Evolutionary conservation across 1,140 invertebrate species (phyloP), one percentile per base, ranked within the genome.

Genomic region (Polyergus mexicanus): DNA sequence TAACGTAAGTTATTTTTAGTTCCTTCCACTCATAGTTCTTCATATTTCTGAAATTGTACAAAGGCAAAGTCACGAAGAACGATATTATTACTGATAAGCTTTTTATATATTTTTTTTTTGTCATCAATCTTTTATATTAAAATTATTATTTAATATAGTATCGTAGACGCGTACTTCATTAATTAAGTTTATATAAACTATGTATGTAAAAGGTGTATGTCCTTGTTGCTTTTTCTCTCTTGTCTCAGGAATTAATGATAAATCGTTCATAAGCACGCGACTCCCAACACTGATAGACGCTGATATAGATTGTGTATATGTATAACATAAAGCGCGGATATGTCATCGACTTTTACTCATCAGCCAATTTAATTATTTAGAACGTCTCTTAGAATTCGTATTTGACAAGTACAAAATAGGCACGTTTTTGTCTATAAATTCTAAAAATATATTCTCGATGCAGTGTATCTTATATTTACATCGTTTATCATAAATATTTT

Each of bases 261-360:
- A 74, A 89, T 89, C 77, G 87, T 41, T 47, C 84, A 86, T 72
- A 47, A 71, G 4, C 87, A 89, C 88, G 88, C 87, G 77, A 89
- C 60, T 38, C 5, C 4, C 16, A 65, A 35, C 56, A 74, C 22
- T 47, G n/a, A 41, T 60, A 35, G 19, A 74, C 54, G 38, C 28
- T 60, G 54, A 72, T 72, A 60, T 10, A 19, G 44, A 19, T 19
- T 32, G 19, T 72, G 28, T 56, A 28, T 60, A 35, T n/a, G 22
- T 38, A 19, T n/a, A 25, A 51, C 19, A 74, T 58, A 41, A 72
- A 72, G 32, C 38, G 41, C 28, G 47, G 25, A 22, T 66, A 71
- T 28, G 19, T 56, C 47, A 1, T 56, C 28, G 60, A 58, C 10
- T 60, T 60, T 83, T 44, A 81, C 32, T 72, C 32, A 19, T 22